Conservation (phyloP, 2,888 invertebrate genomes). For the Melinaea menophilus region DNA sequence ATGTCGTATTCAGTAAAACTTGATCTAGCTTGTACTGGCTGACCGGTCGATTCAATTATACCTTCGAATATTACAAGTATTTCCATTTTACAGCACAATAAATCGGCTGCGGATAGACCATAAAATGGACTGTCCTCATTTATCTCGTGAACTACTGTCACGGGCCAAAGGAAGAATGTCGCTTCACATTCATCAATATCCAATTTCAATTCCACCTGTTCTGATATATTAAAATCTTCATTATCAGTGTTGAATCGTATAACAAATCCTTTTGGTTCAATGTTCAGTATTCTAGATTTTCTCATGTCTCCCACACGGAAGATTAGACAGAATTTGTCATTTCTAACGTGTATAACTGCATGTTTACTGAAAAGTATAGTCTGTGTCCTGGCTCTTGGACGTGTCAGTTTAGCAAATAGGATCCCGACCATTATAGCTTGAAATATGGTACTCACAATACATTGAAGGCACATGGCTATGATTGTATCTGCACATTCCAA, state of each 20-base stretch:
- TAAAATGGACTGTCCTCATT: slow-evolving; percentile 92
- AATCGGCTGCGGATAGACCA: slow-evolving; percentile 91
- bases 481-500: slow-evolving; percentile 96
- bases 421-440: slow-evolving; percentile 90
- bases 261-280: slow-evolving; percentile 90
- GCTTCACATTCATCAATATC: slow-evolving; percentile 92
- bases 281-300: slow-evolving; percentile 95
- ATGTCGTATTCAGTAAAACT: slow-evolving; percentile 90
- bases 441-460: slow-evolving; percentile 93
- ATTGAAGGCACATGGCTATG: slow-evolving; percentile 96
- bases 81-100: slow-evolving; percentile 90
- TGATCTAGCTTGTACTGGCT: slow-evolving; percentile 82
- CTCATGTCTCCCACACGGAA: slow-evolving; percentile 97
- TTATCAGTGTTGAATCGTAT: slow-evolving; percentile 89
- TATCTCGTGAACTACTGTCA: slow-evolving; percentile 94
- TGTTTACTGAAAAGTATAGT: slow-evolving; percentile 95
- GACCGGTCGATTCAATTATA: slow-evolving; percentile 92
- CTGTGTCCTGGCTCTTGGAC: slow-evolving; percentile 95
- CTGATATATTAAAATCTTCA: slow-evolving; percentile 83
- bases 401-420: slow-evolving; percentile 96
- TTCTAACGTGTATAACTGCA: slow-evolving; percentile 91
- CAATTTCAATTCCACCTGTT: slow-evolving; percentile 87
- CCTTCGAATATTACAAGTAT: slow-evolving; percentile 94
- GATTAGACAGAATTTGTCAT: slow-evolving; percentile 90
- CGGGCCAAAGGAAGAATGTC: slow-evolving; percentile 97